phyloP scores from a whole-genome alignment of 53 echinoderm and acorn worm species.

The Mesocentrotus franciscanus region DNA sequence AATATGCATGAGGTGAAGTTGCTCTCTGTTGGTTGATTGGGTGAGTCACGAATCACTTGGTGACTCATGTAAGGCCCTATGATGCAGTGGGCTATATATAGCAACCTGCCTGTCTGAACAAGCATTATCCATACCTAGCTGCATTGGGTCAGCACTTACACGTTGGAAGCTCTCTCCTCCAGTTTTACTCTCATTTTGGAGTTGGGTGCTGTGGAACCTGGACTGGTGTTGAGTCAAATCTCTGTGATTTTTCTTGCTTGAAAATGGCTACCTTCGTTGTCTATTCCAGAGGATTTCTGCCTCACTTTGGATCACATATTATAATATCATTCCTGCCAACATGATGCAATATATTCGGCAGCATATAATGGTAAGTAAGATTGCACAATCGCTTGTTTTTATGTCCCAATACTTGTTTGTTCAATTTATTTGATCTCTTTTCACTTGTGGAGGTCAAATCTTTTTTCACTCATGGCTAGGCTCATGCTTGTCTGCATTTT shows the following conservation, averaged over 20 bases:
- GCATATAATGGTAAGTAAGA: neutral
- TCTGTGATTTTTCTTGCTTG: neutral
- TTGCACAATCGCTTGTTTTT: slow-evolving; percentile 14
- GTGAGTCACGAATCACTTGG: neutral
- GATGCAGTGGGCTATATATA: slow-evolving; percentile 39
- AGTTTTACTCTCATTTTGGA: neutral
- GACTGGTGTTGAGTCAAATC: neutral
- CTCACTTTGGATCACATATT: slow-evolving; percentile 17
- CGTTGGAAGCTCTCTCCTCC: slow-evolving; percentile 7
- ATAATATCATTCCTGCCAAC: neutral
- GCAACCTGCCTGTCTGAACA: neutral
- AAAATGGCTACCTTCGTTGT: neutral
- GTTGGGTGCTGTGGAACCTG: neutral
- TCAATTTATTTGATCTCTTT: neutral
- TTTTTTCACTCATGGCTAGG: neutral
- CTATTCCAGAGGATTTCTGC: neutral
- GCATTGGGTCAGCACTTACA: neutral
- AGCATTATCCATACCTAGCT: neutral
- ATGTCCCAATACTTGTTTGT: neutral
- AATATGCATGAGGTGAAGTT: slow-evolving; percentile 42
- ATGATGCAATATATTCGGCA: neutral
- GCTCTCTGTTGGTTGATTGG: slow-evolving; percentile 12
- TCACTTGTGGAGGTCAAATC: neutral
- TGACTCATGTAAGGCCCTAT: neutral
- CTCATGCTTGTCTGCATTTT: neutral